phyloP scores from a whole-genome alignment of 2,797 vertebrate genomes.

The Dallia pectoralis region DNA sequence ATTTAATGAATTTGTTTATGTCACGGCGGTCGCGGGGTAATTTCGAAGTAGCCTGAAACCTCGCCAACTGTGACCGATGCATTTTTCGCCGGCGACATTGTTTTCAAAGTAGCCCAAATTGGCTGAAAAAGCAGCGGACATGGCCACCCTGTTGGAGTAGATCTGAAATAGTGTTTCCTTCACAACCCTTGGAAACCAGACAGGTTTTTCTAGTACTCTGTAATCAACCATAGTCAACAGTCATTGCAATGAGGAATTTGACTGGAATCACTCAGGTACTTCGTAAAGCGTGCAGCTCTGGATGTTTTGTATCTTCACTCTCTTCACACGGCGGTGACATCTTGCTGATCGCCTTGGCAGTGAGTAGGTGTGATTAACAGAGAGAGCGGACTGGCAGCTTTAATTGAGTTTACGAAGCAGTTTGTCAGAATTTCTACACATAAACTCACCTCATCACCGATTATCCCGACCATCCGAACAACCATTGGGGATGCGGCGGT shows the following conservation, averaged over 20 bases:
- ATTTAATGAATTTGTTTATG: no score
- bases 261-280: neutral
- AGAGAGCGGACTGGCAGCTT: neutral
- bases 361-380: neutral
- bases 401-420: neutral
- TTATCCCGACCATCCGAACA: neutral
- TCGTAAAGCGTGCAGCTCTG: neutral
- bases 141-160: neutral
- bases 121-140: no score
- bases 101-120: no score
- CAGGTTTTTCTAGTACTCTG: neutral
- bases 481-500: constrained; percentile 10
- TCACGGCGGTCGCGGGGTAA: no score
- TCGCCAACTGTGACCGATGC: neutral
- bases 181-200: neutral
- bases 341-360: neutral
- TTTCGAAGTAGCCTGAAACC: no score
- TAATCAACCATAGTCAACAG: neutral
- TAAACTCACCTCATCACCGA: neutral
- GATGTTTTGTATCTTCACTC: neutral
- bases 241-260: neutral
- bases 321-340: neutral
- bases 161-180: constrained; percentile 1
- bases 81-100: neutral
- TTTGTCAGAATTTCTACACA: neutral